phyloP scores from a whole-genome alignment of 1,140 invertebrate genomes.

The Ceratina japonica region DNA sequence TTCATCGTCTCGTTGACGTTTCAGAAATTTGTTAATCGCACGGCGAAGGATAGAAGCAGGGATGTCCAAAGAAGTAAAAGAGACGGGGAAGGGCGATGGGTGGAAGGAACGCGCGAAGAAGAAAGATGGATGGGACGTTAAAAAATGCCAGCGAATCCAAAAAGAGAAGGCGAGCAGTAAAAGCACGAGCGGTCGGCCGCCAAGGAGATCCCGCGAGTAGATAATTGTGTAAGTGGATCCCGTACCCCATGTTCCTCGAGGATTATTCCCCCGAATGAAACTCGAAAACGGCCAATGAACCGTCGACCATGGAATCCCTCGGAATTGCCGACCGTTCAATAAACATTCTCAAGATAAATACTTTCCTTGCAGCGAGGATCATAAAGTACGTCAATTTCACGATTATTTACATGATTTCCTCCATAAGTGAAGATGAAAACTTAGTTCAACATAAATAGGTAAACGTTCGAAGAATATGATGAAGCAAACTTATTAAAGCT shows the following conservation, averaged over 20 bases:
- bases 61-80: background rate
- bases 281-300: too few relatives aligned
- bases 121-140: conserved; percentile 50
- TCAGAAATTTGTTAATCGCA: too few relatives aligned
- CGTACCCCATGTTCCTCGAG: conserved; percentile 32
- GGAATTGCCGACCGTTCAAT: too few relatives aligned
- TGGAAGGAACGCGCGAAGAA: conserved; percentile 43
- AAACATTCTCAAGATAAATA: too few relatives aligned
- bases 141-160: conserved; percentile 55
- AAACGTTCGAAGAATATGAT: too few relatives aligned
- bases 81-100: conserved; percentile 40
- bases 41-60: too few relatives aligned
- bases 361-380: background rate
- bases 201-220: conserved; percentile 72
- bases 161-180: conserved; percentile 66
- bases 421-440: too few relatives aligned
- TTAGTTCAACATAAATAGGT: too few relatives aligned
- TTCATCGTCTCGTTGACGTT: background rate
- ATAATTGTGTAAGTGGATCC: conserved; percentile 76
- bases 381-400: background rate
- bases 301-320: too few relatives aligned
- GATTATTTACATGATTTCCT: too few relatives aligned
- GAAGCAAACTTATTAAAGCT: too few relatives aligned
- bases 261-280: too few relatives aligned
- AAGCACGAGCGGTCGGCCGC: conserved; percentile 65